A percentile compares a stretch with the other conserved stretches of the same genome.
These are phyloP conservation scores for Toxonevra muliebris DNA, from an alignment of 2,888 invertebrate species.

Conservation along the genomic window DNA sequence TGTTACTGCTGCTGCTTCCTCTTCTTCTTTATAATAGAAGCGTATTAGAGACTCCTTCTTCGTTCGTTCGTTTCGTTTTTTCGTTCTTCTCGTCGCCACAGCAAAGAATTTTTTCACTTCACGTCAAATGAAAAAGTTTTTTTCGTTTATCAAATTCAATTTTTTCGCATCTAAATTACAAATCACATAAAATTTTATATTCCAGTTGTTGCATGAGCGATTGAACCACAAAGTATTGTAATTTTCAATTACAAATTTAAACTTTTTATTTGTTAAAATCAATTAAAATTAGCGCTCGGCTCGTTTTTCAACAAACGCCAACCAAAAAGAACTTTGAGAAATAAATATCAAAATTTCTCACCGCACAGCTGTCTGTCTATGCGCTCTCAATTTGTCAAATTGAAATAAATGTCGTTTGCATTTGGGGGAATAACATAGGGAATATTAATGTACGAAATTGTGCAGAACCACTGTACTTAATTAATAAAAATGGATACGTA, in stretches of 20 bases:
- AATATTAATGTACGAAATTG: too few relatives aligned
- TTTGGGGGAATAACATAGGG: not conserved
- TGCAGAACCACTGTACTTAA: too few relatives aligned
- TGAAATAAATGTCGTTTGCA: conserved; percentile 4
- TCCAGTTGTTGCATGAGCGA: conserved; percentile 19
- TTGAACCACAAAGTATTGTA: conserved; percentile 24
- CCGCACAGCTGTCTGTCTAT: too few relatives aligned
- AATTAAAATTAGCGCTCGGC: not conserved
- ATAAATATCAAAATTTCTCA: conserved; percentile 14
- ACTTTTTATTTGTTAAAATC: conserved; percentile 32
- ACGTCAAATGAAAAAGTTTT: too few relatives aligned
- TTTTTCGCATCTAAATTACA: conserved; percentile 19
- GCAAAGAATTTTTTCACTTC: too few relatives aligned
- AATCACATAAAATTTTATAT: conserved; percentile 28
- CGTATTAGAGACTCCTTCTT: conserved; percentile 5
- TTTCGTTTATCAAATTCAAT: conserved; percentile 31
- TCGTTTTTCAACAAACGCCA: conserved; percentile 15
- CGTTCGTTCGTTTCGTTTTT: conserved; percentile 7
- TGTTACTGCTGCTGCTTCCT: conserved; percentile 11
- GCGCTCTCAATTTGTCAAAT: not conserved
- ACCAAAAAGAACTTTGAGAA: conserved; percentile 8
- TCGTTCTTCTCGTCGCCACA: too few relatives aligned
- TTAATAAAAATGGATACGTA: too few relatives aligned
- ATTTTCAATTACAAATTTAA: conserved; percentile 31
- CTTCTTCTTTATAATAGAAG: conserved; percentile 6